Percentiles rank a stretch among this genome's conserved stretches.
Conservation (phyloP, 2,888 invertebrate species). For the Caenorhabditis zanzibari region DNA sequence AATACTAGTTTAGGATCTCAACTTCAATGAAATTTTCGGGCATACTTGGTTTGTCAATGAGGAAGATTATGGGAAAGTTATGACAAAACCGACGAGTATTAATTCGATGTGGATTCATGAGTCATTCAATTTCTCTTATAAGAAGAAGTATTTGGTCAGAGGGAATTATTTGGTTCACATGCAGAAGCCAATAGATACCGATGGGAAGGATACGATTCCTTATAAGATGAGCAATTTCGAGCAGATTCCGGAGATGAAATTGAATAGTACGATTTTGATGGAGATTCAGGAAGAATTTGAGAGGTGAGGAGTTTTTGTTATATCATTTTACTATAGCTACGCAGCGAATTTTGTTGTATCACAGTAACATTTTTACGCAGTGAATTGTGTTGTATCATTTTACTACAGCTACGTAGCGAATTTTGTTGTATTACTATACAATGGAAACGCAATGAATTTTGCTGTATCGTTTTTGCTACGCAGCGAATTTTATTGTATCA, state of each 20-base stretch:
- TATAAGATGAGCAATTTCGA: conserved; percentile 29
- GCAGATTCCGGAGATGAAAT: conserved; percentile 7
- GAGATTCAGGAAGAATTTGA: conserved; percentile 9
- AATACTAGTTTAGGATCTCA: too few relatives aligned
- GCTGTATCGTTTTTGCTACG: too few relatives aligned
- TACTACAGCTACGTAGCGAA: too few relatives aligned
- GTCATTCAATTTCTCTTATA: conserved; percentile 7
- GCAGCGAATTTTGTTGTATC: too few relatives aligned
- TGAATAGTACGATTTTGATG: background rate
- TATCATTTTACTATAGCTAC: too few relatives aligned
- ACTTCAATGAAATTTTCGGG: background rate
- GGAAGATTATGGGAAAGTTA: conserved; percentile 24
- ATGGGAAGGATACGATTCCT: conserved; percentile 20
- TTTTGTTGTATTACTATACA: too few relatives aligned
- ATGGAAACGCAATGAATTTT: too few relatives aligned
- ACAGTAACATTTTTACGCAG: too few relatives aligned
- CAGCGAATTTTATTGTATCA: too few relatives aligned
- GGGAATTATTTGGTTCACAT: conserved; percentile 8
- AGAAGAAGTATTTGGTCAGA: background rate
- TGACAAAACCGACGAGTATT: conserved; percentile 6
- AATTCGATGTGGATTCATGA: conserved; percentile 36
- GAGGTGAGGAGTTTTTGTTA: too few relatives aligned
- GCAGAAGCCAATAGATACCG: conserved; percentile 19
- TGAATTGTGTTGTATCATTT: too few relatives aligned
- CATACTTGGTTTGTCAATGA: conserved; percentile 34